A percentile compares a stretch with the other conserved stretches of the same genome.
Evolutionary conservation across 2,888 invertebrate genomes (phyloP).

Genomic region (Hipparchia semele): DNA sequence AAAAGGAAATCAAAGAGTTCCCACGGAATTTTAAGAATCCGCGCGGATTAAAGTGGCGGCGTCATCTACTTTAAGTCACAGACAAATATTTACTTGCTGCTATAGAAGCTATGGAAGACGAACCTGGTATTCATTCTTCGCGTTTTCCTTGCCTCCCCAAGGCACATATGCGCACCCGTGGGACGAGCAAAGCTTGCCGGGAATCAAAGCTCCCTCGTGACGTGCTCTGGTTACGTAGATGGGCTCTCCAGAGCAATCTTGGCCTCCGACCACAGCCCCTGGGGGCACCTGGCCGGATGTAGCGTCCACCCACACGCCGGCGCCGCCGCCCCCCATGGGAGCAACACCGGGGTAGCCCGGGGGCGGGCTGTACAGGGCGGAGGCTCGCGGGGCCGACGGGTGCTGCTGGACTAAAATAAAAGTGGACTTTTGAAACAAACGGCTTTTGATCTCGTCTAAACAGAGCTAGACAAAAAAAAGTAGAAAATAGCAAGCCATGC

Average conservation of each 20-base stretch:
- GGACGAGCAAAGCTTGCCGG: slow-evolving; percentile 90
- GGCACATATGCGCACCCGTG: slow-evolving; percentile 91
- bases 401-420: slow-evolving; percentile 49
- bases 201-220: slow-evolving; percentile 90
- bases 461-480: not conserved
- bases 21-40: too few relatives aligned
- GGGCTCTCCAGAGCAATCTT: slow-evolving; percentile 81
- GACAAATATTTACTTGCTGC: too few relatives aligned
- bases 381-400: slow-evolving; percentile 67
- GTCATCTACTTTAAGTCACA: too few relatives aligned
- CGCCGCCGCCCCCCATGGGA: slow-evolving; percentile 50
- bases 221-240: slow-evolving; percentile 88
- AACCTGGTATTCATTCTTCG: slow-evolving; percentile 89
- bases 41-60: too few relatives aligned
- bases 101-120: slow-evolving; percentile 15
- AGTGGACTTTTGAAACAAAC: not conserved
- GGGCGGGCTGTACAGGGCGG: slow-evolving; percentile 63
- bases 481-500: too few relatives aligned
- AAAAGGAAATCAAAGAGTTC: too few relatives aligned
- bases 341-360: slow-evolving; percentile 53
- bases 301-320: slow-evolving; percentile 83
- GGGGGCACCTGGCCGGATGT: slow-evolving; percentile 86
- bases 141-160: slow-evolving; percentile 92
- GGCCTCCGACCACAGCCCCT: slow-evolving; percentile 87
- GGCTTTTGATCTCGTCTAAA: not conserved